Evolutionary conservation across 2,888 invertebrate species (phyloP).

Genomic region (Rhagonycha fulva): DNA sequence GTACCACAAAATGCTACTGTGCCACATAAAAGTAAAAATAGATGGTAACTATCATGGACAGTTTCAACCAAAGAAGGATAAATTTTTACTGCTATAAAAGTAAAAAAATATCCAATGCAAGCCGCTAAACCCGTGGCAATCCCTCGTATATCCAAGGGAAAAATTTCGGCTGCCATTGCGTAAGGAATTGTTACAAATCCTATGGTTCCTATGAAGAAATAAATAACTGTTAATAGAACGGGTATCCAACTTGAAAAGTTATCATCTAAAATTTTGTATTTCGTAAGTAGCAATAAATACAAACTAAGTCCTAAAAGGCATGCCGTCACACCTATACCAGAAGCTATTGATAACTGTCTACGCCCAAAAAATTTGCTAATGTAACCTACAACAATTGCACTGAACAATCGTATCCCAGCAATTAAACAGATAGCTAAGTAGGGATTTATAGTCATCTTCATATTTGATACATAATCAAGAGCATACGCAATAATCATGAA

Average conservation of each 20-base stretch:
- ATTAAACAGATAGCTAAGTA: neutral
- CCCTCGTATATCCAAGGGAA: constrained; percentile 59
- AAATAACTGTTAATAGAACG: constrained; percentile 53
- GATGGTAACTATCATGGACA: constrained; percentile 54
- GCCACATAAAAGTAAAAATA: constrained; percentile 59
- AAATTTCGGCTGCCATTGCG: constrained; percentile 62
- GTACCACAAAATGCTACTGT: constrained; percentile 55
- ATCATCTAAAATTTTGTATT: constrained; percentile 42
- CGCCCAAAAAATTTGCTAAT: constrained; percentile 60
- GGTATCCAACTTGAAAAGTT: constrained; percentile 50
- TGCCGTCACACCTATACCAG: constrained; percentile 60
- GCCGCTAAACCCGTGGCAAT: constrained; percentile 57
- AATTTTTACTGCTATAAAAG: constrained; percentile 58
- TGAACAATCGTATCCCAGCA: neutral
- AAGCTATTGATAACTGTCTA: constrained; percentile 60
- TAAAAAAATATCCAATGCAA: constrained; percentile 57
- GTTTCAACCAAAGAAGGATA: constrained; percentile 54
- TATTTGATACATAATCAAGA: neutral
- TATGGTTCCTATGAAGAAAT: constrained; percentile 58
- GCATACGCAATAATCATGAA: neutral
- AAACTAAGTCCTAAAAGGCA: constrained; percentile 58
- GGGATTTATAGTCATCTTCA: neutral
- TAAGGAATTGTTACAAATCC: constrained; percentile 62
- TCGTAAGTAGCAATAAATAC: constrained; percentile 49
- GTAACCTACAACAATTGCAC: neutral